phyloP scores from a whole-genome alignment of 2,113 vertebrate genomes.

The Montifringilla adamsi region DNA sequence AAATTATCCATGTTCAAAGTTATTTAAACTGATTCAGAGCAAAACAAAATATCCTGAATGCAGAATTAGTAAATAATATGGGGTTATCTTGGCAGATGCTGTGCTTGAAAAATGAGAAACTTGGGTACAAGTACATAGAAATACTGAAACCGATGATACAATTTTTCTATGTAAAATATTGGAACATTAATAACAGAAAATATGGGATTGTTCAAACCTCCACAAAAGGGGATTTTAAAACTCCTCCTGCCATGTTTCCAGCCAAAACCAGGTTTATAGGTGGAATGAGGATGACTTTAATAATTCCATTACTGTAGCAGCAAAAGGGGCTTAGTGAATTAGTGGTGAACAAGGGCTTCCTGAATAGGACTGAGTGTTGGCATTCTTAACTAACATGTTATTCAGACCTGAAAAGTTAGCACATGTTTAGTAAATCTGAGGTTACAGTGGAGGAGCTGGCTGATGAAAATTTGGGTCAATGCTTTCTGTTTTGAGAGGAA shows the following conservation, averaged over 20 bases:
- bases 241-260: background rate
- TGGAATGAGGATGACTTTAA: background rate
- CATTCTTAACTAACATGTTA: background rate
- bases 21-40: background rate
- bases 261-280: background rate
- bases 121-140: background rate
- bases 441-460: background rate
- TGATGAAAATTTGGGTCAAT: background rate
- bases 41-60: background rate
- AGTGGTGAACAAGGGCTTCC: background rate
- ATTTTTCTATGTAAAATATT: background rate
- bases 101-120: background rate
- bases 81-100: background rate
- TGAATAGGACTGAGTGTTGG: background rate
- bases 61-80: background rate
- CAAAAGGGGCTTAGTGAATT: background rate
- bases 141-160: background rate
- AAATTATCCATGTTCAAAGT: background rate
- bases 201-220: background rate
- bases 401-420: background rate
- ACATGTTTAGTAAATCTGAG: background rate
- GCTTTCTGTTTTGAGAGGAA: background rate
- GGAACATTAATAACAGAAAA: background rate
- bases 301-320: background rate
- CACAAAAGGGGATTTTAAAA: background rate